phyloP scores from a whole-genome alignment of 2,113 vertebrate genomes.

The Struthio camelus region DNA sequence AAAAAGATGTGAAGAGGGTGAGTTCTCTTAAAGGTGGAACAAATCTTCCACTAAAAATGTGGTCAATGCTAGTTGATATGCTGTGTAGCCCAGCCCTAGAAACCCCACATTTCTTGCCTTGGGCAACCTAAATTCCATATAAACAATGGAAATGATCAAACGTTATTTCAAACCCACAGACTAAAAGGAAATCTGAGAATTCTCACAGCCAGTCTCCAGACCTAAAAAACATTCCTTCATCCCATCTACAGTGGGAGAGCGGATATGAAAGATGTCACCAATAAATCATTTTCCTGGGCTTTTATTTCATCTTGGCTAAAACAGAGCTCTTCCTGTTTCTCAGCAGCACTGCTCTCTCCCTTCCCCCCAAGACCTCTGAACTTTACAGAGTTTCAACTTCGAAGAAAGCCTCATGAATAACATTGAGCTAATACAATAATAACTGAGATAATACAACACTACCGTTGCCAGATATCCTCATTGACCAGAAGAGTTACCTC shows the following conservation, averaged over 20 bases:
- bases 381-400: not conserved
- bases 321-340: not conserved
- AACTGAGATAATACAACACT: not conserved
- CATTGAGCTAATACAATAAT: not conserved
- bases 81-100: not conserved
- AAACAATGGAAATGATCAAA: not conserved
- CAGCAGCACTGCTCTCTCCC: not conserved
- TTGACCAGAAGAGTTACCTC: not conserved
- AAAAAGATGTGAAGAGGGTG: not conserved
- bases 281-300: not conserved
- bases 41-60: not conserved
- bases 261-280: not conserved
- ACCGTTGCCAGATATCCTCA: not conserved
- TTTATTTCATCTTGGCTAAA: not conserved
- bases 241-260: not conserved
- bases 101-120: not conserved
- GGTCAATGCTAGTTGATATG: not conserved
- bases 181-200: not conserved
- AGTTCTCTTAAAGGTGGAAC: rapidly evolving
- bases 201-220: not conserved
- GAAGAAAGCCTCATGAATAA: not conserved
- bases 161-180: not conserved
- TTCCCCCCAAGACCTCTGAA: not conserved
- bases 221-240: not conserved
- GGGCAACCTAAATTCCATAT: not conserved